phyloP scores from a whole-genome alignment of 2,888 invertebrate genomes.

The Tridacna crocea region DNA sequence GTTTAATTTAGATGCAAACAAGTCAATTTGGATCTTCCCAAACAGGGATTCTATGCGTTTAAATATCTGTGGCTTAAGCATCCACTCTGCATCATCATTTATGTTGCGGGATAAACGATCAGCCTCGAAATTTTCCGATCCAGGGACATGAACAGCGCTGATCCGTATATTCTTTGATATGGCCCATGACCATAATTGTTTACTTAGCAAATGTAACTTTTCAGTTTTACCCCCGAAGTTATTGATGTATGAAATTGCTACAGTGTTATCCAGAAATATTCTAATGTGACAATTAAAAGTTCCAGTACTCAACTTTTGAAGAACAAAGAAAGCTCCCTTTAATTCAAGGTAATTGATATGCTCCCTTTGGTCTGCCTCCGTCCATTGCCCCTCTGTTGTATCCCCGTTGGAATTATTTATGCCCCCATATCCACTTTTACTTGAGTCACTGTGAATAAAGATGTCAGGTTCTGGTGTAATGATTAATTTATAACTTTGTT shows the following conservation, averaged over 20 bases:
- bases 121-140: neutral
- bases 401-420: neutral
- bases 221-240: slow-evolving; percentile 11
- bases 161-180: slow-evolving; percentile 6
- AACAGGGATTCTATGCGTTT: neutral
- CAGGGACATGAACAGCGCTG: slow-evolving; percentile 11
- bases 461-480: too few relatives aligned
- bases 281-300: neutral
- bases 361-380: neutral
- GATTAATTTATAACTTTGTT: too few relatives aligned
- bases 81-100: slow-evolving; percentile 18
- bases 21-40: neutral
- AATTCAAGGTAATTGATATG: slow-evolving; percentile 6
- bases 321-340: slow-evolving; percentile 3
- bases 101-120: neutral
- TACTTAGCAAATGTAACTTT: neutral
- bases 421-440: slow-evolving; percentile 11
- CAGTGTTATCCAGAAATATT: slow-evolving; percentile 7
- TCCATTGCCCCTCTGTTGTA: slow-evolving; percentile 1
- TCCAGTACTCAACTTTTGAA: neutral
- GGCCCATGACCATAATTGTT: slow-evolving; percentile 11
- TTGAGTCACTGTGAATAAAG: too few relatives aligned
- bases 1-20: slow-evolving; percentile 20
- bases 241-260: slow-evolving; percentile 6
- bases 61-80: slow-evolving; percentile 7